A percentile compares a stretch with the other conserved stretches of the same genome.
Evolutionary conservation across 1,140 invertebrate species (phyloP).

Genomic region (Ips nitidus): DNA sequence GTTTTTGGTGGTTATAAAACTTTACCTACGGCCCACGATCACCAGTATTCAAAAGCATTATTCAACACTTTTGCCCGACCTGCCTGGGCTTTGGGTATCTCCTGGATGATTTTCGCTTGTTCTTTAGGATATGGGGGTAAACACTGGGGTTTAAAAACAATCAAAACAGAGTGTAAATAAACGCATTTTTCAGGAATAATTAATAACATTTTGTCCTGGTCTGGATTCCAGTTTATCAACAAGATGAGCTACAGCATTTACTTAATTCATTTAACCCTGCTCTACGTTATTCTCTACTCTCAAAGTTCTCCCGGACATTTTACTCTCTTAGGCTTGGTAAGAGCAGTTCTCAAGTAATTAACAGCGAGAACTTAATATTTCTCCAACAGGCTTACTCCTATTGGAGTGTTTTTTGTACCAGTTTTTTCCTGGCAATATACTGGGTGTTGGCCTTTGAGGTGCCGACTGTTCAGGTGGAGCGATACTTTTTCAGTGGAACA

Average conservation of each 20-base stretch:
- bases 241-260: slow-evolving; percentile 29
- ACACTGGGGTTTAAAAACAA: neutral
- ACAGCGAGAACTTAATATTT: neutral
- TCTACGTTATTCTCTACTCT: neutral
- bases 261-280: slow-evolving; percentile 1
- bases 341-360: neutral
- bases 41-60: neutral
- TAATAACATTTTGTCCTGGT: slow-evolving; percentile 17
- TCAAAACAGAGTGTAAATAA: neutral
- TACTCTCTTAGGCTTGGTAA: neutral
- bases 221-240: slow-evolving; percentile 20
- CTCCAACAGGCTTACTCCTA: slow-evolving; percentile 13
- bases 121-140: slow-evolving; percentile 20
- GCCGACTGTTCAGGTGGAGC: slow-evolving; percentile 5
- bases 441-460: slow-evolving; percentile 19
- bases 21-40: neutral
- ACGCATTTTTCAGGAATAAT: slow-evolving; percentile 22
- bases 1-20: slow-evolving; percentile 5
- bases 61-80: slow-evolving; percentile 15
- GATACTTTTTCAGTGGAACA: slow-evolving; percentile 1
- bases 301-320: neutral
- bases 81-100: slow-evolving; percentile 8
- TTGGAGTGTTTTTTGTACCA: slow-evolving; percentile 11
- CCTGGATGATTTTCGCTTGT: slow-evolving; percentile 21
- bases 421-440: slow-evolving; percentile 2